Evolutionary conservation across 2,113 vertebrate genomes (phyloP).

Genomic region (Pseudorectes ferrugineus): DNA sequence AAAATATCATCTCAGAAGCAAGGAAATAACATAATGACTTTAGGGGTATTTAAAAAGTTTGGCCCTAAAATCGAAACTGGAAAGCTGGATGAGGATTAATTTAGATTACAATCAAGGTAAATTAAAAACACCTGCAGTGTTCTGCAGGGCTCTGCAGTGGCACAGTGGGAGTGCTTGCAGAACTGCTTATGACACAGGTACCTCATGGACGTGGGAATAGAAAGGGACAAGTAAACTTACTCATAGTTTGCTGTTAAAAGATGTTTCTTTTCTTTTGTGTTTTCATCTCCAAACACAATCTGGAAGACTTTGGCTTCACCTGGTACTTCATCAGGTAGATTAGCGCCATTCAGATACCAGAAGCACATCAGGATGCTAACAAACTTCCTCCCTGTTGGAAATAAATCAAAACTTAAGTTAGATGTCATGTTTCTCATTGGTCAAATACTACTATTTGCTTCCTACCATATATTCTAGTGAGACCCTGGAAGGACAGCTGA

Average conservation of each 20-base stretch:
- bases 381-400: constrained; percentile 85
- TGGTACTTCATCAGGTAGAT: constrained; percentile 76
- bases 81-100: neutral
- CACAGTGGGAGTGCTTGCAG: neutral
- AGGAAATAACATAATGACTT: neutral
- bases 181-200: neutral
- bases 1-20: neutral
- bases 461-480: neutral
- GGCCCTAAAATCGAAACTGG: neutral
- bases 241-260: constrained; percentile 90
- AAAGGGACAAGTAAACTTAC: constrained; percentile 71
- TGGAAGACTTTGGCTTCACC: constrained; percentile 81
- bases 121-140: neutral
- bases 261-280: constrained; percentile 75
- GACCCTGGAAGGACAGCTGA: neutral
- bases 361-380: constrained; percentile 94
- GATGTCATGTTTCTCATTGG: neutral
- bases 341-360: constrained; percentile 89
- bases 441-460: neutral
- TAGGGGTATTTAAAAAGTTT: neutral
- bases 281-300: constrained; percentile 74
- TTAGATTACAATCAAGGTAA: neutral
- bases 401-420: constrained; percentile 20
- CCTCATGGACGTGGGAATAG: rapidly evolving
- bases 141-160: neutral